Evolutionary conservation across 2,797 vertebrate species (phyloP), one percentile per base, ranked within the genome.

Genomic region (Euphonia xanthogaster): DNA sequence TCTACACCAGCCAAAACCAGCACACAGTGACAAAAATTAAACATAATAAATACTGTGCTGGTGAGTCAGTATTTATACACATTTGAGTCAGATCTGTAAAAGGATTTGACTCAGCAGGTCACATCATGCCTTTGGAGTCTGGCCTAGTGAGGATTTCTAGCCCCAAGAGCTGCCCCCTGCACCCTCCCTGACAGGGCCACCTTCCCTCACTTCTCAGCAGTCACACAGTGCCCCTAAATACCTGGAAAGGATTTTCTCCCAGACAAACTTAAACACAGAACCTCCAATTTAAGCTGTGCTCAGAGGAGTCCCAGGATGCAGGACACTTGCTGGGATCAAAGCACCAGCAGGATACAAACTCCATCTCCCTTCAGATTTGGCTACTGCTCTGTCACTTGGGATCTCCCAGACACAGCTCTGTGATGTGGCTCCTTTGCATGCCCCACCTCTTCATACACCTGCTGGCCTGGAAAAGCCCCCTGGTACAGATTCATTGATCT

Each of bases 341-440:
- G 62, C 1, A 1, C 8, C 35, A 33, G 2, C 19, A 67, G 65
- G 20, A 45, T 9, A 4, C 33, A 3, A 2, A n/a, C 22, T 75
- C 7, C 55, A 30, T 21, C 14, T 25, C 31, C 37, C 42, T 72
- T 27, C 4, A 20, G 31, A 17, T 58, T 55, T 78, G 47, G 21
- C 47, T n/a, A 1, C 55, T 47, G 51, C 39, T 79, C 54, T 40
- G 25, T 58, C 60, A 23, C 22, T 21, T 39, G 16, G 30, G 17
- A 22, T 60, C 80, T 74, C 67, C 37, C 50, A 45, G 12, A 19
- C 27, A 57, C 31, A 47, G n/a, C 4, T 1, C 50, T 67, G 31
- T 7, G 17, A 13, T 13, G 8, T 50, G 54, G 22, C 13, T 39
- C 40, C 37, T 58, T 48, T 35, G 31, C 5, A 14, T 5, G 7